Percentiles rank a stretch among this genome's conserved stretches.
These are phyloP conservation scores for Drosophila aldrichi DNA, from an alignment of 2,888 invertebrate species.

Conservation along the genomic window DNA sequence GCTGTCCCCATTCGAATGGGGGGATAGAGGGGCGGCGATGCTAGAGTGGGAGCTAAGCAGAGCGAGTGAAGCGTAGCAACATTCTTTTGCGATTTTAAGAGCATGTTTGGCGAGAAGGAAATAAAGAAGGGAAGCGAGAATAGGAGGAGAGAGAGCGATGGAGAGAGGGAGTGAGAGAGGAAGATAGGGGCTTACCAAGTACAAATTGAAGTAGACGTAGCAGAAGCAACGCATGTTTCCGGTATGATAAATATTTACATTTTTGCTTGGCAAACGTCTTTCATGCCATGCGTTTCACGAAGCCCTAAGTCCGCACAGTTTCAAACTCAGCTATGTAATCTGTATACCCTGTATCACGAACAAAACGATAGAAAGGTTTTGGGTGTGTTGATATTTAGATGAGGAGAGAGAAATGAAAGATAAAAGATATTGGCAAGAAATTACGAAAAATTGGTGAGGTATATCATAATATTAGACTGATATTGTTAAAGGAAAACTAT, in stretches of 20 bases:
- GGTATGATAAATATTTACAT: slow-evolving; percentile 81
- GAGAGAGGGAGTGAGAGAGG: background rate
- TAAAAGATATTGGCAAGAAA: background rate
- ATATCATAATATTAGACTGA: no score
- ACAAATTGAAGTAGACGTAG: slow-evolving; percentile 60
- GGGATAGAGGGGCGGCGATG: background rate
- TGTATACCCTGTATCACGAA: slow-evolving; percentile 12
- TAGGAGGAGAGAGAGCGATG: background rate
- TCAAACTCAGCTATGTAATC: slow-evolving; percentile 38
- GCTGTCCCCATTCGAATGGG: background rate
- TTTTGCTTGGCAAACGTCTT: slow-evolving; percentile 74
- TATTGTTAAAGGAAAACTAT: no score
- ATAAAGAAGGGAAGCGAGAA: background rate
- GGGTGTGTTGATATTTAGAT: background rate
- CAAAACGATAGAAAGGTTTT: background rate
- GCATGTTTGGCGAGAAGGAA: background rate
- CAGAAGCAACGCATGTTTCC: slow-evolving; percentile 59
- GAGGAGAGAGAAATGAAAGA: background rate
- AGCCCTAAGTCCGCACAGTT: slow-evolving; percentile 27
- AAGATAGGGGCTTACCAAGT: slow-evolving; percentile 25
- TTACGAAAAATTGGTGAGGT: background rate
- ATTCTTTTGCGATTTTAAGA: slow-evolving; percentile 31
- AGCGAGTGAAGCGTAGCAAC: slow-evolving; percentile 17
- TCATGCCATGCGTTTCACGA: slow-evolving; percentile 50
- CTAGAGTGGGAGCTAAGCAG: background rate